phyloP scores from a whole-genome alignment of 1,140 invertebrate genomes.

The Pomacea maculata region DNA sequence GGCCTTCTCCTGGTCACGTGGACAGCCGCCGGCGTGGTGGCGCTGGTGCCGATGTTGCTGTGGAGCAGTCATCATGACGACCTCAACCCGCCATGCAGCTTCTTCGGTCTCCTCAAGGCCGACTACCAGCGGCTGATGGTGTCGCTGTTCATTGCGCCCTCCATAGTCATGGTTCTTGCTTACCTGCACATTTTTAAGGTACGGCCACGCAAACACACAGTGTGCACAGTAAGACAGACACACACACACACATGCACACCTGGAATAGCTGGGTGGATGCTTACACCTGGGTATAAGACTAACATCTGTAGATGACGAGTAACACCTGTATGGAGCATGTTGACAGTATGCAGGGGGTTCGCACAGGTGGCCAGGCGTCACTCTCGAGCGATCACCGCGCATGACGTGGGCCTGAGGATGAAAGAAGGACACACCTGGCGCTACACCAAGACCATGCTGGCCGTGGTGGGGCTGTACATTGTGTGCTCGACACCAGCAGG shows the following conservation, averaged over 20 bases:
- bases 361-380: constrained; percentile 27
- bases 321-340: background rate
- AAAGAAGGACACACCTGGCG: constrained; percentile 21
- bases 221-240: background rate
- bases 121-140: constrained; percentile 21
- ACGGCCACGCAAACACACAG: background rate
- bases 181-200: constrained; percentile 32
- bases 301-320: background rate
- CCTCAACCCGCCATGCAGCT: constrained; percentile 18
- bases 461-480: constrained; percentile 27
- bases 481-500: constrained; percentile 25
- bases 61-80: constrained; percentile 13
- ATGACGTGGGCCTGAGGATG: background rate
- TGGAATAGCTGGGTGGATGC: background rate
- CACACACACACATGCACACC: background rate
- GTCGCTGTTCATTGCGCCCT: constrained; percentile 16
- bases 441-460: constrained; percentile 31
- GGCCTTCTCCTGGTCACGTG: constrained; percentile 4
- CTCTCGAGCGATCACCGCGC: constrained; percentile 14
- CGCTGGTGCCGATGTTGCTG: constrained; percentile 12
- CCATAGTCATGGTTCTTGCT: constrained; percentile 9
- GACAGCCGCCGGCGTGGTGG: constrained; percentile 3
- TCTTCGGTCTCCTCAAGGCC: constrained; percentile 10
- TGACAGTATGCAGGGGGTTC: background rate
- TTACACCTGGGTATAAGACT: background rate